phyloP scores from a whole-genome alignment of 2,113 vertebrate genomes.

The Oxyura jamaicensis region DNA sequence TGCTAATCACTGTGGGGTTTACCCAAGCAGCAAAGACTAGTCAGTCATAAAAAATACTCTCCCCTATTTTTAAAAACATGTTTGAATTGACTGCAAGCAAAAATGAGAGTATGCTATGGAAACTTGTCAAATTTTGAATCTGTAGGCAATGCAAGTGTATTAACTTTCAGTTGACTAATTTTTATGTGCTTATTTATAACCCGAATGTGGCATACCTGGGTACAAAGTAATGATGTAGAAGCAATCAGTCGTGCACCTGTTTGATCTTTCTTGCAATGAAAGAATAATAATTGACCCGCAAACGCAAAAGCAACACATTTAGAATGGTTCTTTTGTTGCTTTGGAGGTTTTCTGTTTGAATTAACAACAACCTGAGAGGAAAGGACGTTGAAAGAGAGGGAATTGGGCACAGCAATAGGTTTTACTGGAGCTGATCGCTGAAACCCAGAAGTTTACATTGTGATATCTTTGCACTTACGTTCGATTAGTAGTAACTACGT shows the following conservation, averaged over 20 bases:
- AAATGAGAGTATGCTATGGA: not conserved
- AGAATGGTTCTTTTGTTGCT: not conserved
- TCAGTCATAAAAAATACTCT: not conserved
- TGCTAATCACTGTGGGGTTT: not conserved
- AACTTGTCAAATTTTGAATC: not conserved
- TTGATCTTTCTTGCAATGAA: not conserved
- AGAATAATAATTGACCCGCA: not conserved
- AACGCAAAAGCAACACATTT: not conserved
- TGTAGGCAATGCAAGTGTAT: not conserved
- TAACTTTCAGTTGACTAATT: not conserved
- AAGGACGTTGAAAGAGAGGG: not conserved
- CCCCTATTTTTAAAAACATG: not conserved
- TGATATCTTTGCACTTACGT: not conserved
- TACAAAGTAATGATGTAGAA: slow-evolving; percentile 6
- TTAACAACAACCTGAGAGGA: not conserved
- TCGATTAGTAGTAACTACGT: not conserved
- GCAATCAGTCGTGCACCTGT: not conserved
- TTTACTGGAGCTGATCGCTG: not conserved
- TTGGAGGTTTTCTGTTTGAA: not conserved
- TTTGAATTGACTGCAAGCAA: not conserved
- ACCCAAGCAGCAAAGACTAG: not conserved
- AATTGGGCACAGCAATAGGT: not conserved
- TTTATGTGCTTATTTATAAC: not conserved
- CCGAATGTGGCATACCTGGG: not conserved
- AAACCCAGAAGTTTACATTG: not conserved